Conservation (phyloP, 2,888 invertebrate species). For the Atrina japonica region DNA sequence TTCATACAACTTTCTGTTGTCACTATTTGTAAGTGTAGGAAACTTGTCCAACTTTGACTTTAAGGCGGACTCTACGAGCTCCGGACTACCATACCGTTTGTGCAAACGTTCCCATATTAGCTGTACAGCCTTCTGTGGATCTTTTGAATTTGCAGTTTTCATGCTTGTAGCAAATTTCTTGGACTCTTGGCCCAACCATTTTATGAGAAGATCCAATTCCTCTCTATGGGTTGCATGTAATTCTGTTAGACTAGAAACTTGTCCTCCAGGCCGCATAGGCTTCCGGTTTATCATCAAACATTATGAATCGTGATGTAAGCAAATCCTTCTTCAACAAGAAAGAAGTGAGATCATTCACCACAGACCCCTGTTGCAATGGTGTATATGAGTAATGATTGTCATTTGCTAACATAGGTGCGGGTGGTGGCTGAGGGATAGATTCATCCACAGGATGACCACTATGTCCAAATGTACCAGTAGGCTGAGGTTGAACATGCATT, state of each 20-base stretch:
- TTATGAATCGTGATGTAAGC: slow-evolving; percentile 31
- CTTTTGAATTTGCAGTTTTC: slow-evolving; percentile 30
- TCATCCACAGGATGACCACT: not conserved
- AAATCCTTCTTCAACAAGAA: slow-evolving; percentile 40
- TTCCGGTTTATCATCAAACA: slow-evolving; percentile 34
- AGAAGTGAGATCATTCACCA: slow-evolving; percentile 20
- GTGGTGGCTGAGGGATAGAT: not conserved
- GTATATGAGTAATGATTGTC: not conserved
- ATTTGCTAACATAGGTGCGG: not conserved
- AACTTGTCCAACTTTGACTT: slow-evolving; percentile 21
- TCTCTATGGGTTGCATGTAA: slow-evolving; percentile 29
- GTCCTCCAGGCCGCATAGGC: slow-evolving; percentile 33
- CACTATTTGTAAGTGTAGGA: slow-evolving; percentile 17
- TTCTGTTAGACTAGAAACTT: slow-evolving; percentile 31
- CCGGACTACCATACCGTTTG: slow-evolving; percentile 31
- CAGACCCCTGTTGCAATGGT: not conserved
- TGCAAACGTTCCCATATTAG: slow-evolving; percentile 37
- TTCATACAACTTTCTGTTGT: slow-evolving; percentile 12
- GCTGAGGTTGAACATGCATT: not conserved
- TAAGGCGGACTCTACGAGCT: slow-evolving; percentile 30
- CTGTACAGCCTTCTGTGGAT: slow-evolving; percentile 23
- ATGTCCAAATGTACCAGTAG: not conserved
- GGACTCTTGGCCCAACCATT: slow-evolving; percentile 40
- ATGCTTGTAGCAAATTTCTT: slow-evolving; percentile 30
- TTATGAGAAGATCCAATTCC: slow-evolving; percentile 37